phyloP scores from a whole-genome alignment of 2,888 invertebrate genomes.

The Marasmarcha lunaedactyla region DNA sequence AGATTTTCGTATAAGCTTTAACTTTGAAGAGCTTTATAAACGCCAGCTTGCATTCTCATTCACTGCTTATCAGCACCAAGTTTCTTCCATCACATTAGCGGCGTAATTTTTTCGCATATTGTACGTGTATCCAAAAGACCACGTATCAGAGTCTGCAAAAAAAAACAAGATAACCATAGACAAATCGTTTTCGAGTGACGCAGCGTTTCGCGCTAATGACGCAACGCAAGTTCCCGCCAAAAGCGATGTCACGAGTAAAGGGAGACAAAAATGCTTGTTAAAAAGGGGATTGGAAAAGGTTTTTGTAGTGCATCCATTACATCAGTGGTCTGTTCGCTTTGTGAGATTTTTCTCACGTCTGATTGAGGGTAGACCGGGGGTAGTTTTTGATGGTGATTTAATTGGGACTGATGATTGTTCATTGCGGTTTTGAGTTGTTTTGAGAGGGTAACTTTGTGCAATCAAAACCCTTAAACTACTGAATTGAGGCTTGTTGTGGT shows the following conservation, averaged over 20 bases:
- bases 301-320: conserved; percentile 39
- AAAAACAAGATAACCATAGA: conserved; percentile 60
- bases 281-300: conserved; percentile 33
- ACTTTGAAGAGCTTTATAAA: too few species aligned
- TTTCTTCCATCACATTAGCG: conserved; percentile 61
- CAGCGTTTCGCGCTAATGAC: conserved; percentile 56
- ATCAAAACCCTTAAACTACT: not conserved
- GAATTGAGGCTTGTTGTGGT: too few species aligned
- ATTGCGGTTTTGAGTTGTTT: conserved; percentile 24
- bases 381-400: conserved; percentile 42
- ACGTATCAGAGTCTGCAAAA: conserved; percentile 45
- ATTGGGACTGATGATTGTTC: conserved; percentile 62
- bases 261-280: conserved; percentile 40
- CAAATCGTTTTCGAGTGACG: conserved; percentile 62
- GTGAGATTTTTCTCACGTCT: conserved; percentile 56
- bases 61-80: conserved; percentile 49
- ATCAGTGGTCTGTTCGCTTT: conserved; percentile 41
- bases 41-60: conserved; percentile 39
- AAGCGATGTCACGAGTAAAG: conserved; percentile 43
- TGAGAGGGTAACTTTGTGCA: conserved; percentile 15
- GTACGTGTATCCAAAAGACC: conserved; percentile 43
- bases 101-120: conserved; percentile 56
- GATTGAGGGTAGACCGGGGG: conserved; percentile 17
- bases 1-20: too few species aligned
- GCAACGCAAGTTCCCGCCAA: conserved; percentile 24